Conservation (phyloP, 2,888 invertebrate species). For the Bhutanitis thaidina region DNA sequence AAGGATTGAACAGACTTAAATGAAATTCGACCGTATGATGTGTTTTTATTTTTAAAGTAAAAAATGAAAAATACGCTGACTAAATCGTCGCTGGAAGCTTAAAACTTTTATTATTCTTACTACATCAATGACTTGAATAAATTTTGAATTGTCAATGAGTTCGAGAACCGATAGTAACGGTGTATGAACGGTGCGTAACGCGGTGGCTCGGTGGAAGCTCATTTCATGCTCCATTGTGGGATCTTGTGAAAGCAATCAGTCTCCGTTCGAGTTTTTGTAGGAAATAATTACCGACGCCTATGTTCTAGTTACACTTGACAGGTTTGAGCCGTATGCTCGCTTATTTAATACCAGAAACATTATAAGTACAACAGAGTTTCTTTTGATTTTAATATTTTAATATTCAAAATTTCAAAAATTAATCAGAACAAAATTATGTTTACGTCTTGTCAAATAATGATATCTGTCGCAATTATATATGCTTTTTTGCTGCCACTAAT, state of each 20-base stretch:
- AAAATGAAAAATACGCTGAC: not conserved
- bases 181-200: constrained; percentile 56
- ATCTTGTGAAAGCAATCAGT: constrained; percentile 65
- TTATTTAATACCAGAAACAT: not conserved
- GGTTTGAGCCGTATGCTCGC: constrained; percentile 19
- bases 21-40: no score
- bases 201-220: constrained; percentile 58
- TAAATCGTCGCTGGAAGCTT: no score
- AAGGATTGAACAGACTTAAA: no score
- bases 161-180: constrained; percentile 28
- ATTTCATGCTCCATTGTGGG: constrained; percentile 71
- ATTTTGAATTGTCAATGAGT: constrained; percentile 4
- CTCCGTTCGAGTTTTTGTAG: constrained; percentile 42
- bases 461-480: no score
- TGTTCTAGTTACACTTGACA: constrained; percentile 42
- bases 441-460: no score
- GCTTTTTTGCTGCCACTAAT: no score
- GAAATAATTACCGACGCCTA: constrained; percentile 48
- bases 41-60: no score
- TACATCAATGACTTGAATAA: not conserved
- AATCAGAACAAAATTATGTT: no score
- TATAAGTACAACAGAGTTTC: no score
- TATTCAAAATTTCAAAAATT: no score
- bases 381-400: not conserved
- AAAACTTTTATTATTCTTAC: no score